Base-by-base conservation (phyloP, 2,113 vertebrate species). In the Ptilonorhynchus violaceus region DNA sequence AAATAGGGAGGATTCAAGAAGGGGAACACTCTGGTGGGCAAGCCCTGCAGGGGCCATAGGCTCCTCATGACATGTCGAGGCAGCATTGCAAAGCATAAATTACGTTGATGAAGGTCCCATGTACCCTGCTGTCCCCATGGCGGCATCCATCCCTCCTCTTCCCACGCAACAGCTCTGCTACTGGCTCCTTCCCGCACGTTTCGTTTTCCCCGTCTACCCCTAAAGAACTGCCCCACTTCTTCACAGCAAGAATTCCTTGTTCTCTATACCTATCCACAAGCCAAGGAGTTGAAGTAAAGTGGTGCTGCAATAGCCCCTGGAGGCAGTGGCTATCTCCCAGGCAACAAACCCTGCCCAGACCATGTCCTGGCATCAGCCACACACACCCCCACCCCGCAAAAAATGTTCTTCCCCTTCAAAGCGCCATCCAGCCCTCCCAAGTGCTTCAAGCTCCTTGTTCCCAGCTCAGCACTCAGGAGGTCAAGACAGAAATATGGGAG, bases 401-500 rank as follows among this genome's bases (percentile, higher is more conserved):
- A 89, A 37, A 5, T 11, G 1, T 25, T 46, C 44, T 79, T 41
- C 25, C 41, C 50, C 25, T 56, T 81, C 58, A 42, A 75, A 79
- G 63, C 2, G 0, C 13, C 58, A 82, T n/a, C 66, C 58, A 88
- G 37, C 52, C 17, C n/a, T 78, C 66, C 63, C 78, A 68, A 31
- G 19, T 2, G 1, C 59, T 93, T 79, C 56, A 35, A 89, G 39
- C 37, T 73, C 70, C 82, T 91, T n/a, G 55, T 92, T 95, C 94
- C 70, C 96, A 94, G 89, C 63, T 92, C 75, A 58, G 59, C 5
- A 3, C 62, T 89, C 7, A 0, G 41, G 30, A 88, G 67, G 88
- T 94, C 93, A 96, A 69, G 82, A 59, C 55, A 89, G 76, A 93
- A 94, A 92, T 42, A 62, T 1, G 52, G 56, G 82, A 85, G 70